Evolutionary conservation across 2,888 invertebrate species (phyloP), one percentile per base, ranked within the genome.

Genomic region (Phyto melanocephala): DNA sequence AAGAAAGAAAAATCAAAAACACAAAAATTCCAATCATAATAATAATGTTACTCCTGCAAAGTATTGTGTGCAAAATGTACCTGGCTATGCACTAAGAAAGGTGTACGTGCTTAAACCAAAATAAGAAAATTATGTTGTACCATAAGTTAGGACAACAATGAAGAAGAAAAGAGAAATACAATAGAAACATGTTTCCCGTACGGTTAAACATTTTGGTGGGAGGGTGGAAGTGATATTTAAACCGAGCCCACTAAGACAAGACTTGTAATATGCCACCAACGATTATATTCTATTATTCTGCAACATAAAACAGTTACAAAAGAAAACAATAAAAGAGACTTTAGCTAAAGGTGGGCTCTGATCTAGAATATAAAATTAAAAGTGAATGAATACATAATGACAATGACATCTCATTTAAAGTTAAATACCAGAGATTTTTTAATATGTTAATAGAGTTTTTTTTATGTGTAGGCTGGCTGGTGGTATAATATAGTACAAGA

Each of bases 301-400:
- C 7, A 22, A 52, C 24, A 52, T 6, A 28, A 52, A 52, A 52
- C 13, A 28, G 24, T 42, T 13, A 52, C n/a, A 28, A 22, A 22
- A 40, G 20, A 35, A 7, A 17, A 58, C 8, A 58, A 58, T 58
- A 37, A 58, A 17, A 24, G 15, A 45, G 45, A 42, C 7, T 11
- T 2, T 20, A 35, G 13, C 33, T 37, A 40, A 45, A 71, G 37
- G 15, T 28, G 37, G 37, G 40, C 60, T 22, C n/a, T 62, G 28
- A 52, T 17, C 40, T 35, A 8, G n/a, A 13, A 74, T 11, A 63
- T 22, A 33, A 62, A 40, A 62, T 15, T 28, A 60, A 74, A 62
- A 62, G 35, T 52, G 52, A 62, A 74, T 74, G 52, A 74, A 70
- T 58, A 58, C 40, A 68, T 24, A 68, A 68, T 15, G 50, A 40